phyloP scores from a whole-genome alignment of 2,797 vertebrate genomes.

The Ptychobarbus kaznakovi region DNA sequence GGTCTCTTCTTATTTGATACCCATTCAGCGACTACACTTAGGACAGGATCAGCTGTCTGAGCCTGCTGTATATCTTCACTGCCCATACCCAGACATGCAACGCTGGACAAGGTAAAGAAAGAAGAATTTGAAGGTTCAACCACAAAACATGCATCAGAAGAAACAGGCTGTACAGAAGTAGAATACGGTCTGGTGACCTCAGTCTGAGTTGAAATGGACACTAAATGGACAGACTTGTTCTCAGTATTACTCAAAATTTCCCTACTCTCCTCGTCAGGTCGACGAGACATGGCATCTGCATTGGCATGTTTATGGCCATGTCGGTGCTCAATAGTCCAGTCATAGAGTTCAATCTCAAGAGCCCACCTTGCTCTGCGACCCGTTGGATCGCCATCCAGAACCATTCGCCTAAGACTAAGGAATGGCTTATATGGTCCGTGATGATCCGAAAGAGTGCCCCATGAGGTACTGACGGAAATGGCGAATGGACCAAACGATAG shows the following conservation, averaged over 20 bases:
- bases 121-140: not conserved
- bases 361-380: not conserved
- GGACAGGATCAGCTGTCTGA: too few species aligned
- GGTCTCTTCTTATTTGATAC: too few species aligned
- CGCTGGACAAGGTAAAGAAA: too few species aligned
- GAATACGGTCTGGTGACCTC: too few species aligned
- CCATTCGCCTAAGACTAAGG: not conserved
- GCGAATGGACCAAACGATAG: not conserved
- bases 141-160: not conserved
- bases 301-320: not conserved
- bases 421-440: constrained; percentile 16
- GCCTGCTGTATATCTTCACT: too few species aligned
- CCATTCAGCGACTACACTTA: too few species aligned
- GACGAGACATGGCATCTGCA: not conserved
- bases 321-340: constrained; percentile 12
- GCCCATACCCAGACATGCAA: too few species aligned
- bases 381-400: not conserved
- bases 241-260: not conserved
- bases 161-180: not conserved
- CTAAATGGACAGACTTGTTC: not conserved
- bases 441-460: not conserved
- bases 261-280: not conserved
- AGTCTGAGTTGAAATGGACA: not conserved
- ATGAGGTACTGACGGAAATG: not conserved
- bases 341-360: not conserved